These are phyloP conservation scores for Erinaceus europaeus DNA, from an alignment of 2,113 vertebrate genomes.

Conservation along the genomic window DNA sequence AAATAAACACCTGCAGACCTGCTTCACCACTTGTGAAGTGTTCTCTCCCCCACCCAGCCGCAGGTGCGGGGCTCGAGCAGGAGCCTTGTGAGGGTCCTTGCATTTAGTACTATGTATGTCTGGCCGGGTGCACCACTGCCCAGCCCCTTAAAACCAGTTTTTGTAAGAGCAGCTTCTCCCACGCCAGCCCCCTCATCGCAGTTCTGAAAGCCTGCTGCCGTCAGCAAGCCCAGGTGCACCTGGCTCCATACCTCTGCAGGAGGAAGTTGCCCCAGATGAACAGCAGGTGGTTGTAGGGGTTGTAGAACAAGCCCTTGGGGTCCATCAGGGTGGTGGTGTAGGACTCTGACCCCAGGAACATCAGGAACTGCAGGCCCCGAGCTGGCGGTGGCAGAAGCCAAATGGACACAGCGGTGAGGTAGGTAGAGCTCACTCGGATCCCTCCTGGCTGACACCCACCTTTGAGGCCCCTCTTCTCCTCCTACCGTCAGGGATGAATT, in stretches of 20 bases:
- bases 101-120: no score
- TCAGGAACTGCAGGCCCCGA: conserved; percentile 45
- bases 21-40: no score
- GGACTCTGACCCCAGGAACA: conserved; percentile 50
- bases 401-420: neutral
- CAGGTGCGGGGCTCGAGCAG: no score
- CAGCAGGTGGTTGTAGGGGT: conserved; percentile 52
- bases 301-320: conserved; percentile 65
- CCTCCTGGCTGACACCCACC: neutral
- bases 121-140: no score
- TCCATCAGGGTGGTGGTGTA: neutral
- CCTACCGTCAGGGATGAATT: conserved; percentile 63
- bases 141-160: neutral
- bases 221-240: no score
- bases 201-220: neutral
- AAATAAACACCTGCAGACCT: no score
- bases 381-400: conserved; percentile 32
- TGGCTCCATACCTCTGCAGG: conserved; percentile 63
- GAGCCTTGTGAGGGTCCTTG: no score
- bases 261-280: conserved; percentile 80
- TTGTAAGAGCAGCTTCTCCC: no score
- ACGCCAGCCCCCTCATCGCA: no score
- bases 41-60: no score
- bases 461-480: neutral
- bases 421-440: neutral